These are phyloP conservation scores for Trididemnum nubilum DNA, from an alignment of 23 tunicate species.

Conservation along the genomic window DNA sequence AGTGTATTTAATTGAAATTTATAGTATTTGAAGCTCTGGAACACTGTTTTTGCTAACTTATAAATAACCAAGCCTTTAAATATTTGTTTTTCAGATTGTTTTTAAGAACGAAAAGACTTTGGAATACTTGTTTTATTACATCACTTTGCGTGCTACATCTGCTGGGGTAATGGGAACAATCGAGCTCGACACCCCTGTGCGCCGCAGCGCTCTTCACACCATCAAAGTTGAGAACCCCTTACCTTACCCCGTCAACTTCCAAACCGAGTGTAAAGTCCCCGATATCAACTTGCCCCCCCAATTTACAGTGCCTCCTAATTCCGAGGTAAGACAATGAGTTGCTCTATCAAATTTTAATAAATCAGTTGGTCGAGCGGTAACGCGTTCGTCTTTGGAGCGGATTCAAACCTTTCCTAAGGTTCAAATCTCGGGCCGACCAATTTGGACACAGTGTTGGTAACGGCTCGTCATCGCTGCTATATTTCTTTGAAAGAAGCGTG, in stretches of 20 bases:
- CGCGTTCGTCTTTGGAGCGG: too few species aligned
- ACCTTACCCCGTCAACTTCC: conserved; percentile 66
- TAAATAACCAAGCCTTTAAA: too few species aligned
- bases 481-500: too few species aligned
- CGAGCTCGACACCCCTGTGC: conserved; percentile 86
- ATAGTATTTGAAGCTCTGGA: too few species aligned
- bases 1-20: too few species aligned
- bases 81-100: conserved; percentile 62
- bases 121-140: conserved; percentile 89
- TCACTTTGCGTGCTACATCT: conserved; percentile 91
- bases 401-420: too few species aligned
- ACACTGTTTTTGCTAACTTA: too few species aligned
- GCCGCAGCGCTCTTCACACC: conserved; percentile 77
- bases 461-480: too few species aligned
- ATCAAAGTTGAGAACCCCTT: conserved; percentile 83
- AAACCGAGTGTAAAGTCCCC: conserved; percentile 88
- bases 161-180: conserved; percentile 83
- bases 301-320: conserved; percentile 85
- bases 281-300: conserved; percentile 92
- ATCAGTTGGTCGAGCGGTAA: too few species aligned
- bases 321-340: conserved; percentile 67
- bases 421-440: too few species aligned
- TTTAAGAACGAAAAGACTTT: conserved; percentile 88
- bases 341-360: too few species aligned
- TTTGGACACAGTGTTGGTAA: too few species aligned